phyloP scores from a whole-genome alignment of 2,797 vertebrate species.

The Siniperca obscura region DNA sequence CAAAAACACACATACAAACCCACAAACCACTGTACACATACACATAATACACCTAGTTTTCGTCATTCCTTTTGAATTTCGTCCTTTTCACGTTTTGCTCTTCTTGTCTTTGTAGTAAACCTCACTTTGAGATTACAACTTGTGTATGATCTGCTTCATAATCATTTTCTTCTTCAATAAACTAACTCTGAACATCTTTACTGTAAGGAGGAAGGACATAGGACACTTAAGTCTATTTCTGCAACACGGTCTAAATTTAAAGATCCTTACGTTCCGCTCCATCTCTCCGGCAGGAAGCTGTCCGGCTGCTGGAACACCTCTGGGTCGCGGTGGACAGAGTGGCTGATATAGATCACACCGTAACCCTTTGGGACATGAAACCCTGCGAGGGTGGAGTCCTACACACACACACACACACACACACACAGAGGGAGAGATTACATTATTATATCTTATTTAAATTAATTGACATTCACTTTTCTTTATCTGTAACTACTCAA shows the following conservation, averaged over 20 bases:
- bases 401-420: slow-evolving; percentile 32
- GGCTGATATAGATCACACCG: slow-evolving; percentile 72
- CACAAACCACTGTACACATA: not conserved
- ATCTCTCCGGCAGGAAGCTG: slow-evolving; percentile 76
- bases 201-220: not conserved
- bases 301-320: slow-evolving; percentile 80
- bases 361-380: slow-evolving; percentile 72
- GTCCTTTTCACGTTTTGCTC: not conserved
- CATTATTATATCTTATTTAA: not conserved
- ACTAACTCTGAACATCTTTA: not conserved
- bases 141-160: not conserved
- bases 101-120: not conserved
- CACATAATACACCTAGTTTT: not conserved
- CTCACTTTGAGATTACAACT: not conserved
- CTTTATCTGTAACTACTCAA: not conserved
- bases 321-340: slow-evolving; percentile 73
- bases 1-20: not conserved
- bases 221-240: not conserved
- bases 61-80: not conserved
- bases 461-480: too few species aligned
- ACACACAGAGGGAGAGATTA: slow-evolving; percentile 14
- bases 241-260: not conserved
- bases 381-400: slow-evolving; percentile 76
- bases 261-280: slow-evolving; percentile 72
- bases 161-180: not conserved